Evolutionary conservation across 2,797 vertebrate genomes (phyloP), one percentile per base, ranked within the genome.

Genomic region (Paedocypris micromegethes): DNA sequence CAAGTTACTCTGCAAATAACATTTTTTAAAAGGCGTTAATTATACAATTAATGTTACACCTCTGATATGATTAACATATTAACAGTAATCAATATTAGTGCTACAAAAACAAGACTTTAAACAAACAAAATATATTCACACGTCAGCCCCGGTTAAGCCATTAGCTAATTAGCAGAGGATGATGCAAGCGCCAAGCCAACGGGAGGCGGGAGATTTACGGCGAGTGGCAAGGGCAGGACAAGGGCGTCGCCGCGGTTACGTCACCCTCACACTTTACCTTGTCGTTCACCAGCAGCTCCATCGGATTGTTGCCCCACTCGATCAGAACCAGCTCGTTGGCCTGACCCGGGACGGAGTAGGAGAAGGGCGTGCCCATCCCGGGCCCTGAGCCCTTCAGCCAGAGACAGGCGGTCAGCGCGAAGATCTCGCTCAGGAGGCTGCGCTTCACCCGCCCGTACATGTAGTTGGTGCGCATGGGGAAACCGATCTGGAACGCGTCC

Each of bases 281-380:
- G 81, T 89, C 87, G 0, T 92, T 90, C 63, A 94, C 83, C 1
- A 94, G 88, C 62, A 94, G 83, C 80, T 94, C 91, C 87, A 92
- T 91, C 0, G 92, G 92, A 70, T 92, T 92, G 77, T 79, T 89
- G 8, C 88, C 91, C 92, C 90, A 92, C 72, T 93, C 90, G 3
- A 93, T 91, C 0, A 94, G 86, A 68, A 93, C 92, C 72, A 93
- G 79, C 68, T 94, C 92, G 4, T 94, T 94, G 57, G 90, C 88
- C 58, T 93, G 92, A 2, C 90, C 91, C 0, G 90, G 88, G 1
- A 92, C 88, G 0, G 92, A 89, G 46, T 94, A 94, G 52, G 92
- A 93, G 74, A 94, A 89, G 0, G 92, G 92, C 0, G 92, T 93
- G 6, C 92, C 92, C 0, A 93, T 77, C 3, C 91, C 89, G 0